Evolutionary conservation across 2,113 vertebrate genomes (phyloP).

Genomic region (Talpa occidentalis): DNA sequence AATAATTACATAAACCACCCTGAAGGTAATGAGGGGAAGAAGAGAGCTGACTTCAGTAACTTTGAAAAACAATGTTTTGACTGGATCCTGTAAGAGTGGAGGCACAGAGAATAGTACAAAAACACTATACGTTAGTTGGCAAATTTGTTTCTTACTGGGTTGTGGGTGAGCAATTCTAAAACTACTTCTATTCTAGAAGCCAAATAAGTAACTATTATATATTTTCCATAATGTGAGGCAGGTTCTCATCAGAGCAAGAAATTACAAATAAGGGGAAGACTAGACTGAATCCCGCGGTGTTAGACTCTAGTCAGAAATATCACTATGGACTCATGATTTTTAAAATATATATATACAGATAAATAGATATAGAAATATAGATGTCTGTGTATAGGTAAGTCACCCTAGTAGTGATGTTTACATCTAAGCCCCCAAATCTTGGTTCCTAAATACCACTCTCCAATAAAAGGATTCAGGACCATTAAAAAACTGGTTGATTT

Average conservation of each 20-base stretch:
- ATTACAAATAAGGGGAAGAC: background rate
- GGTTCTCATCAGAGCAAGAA: background rate
- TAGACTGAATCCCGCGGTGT: background rate
- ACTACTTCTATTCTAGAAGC: background rate
- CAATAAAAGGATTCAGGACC: background rate
- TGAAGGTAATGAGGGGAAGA: background rate
- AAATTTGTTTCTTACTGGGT: conserved; percentile 1
- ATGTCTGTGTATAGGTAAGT: background rate
- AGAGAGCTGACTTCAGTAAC: background rate
- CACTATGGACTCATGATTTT: background rate
- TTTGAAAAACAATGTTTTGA: background rate
- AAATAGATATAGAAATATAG: background rate
- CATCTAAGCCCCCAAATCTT: background rate
- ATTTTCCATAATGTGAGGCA: background rate
- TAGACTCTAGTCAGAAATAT: background rate
- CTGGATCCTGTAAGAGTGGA: background rate
- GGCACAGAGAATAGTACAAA: background rate
- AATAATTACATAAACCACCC: background rate
- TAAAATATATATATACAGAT: background rate
- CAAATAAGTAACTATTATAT: background rate
- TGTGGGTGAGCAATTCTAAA: conserved; percentile 41
- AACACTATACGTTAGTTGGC: background rate
- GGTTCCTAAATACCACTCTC: conserved; percentile 19
- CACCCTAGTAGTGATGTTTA: background rate
- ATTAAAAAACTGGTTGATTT: background rate